Evolutionary conservation across 2,797 vertebrate species (phyloP), one percentile per base, ranked within the genome.

Genomic region (Dallia pectoralis): DNA sequence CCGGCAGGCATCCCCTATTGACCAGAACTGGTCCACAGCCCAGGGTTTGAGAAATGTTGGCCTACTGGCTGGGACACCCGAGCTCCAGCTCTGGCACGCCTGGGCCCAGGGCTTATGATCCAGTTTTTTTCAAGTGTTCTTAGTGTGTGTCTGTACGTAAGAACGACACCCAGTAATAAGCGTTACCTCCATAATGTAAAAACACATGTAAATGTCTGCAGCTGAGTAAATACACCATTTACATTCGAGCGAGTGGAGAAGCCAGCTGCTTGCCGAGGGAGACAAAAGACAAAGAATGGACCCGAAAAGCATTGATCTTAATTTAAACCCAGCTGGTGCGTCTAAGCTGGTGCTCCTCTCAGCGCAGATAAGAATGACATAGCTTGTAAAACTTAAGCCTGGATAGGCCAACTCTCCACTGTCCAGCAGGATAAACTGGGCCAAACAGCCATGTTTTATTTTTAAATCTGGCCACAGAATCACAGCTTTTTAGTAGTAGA

Each of bases 351-450:
- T 65, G 33, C 67, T 72, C 16, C 33, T 36, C 64, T 59, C 11
- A 65, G 33, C 62, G 19, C 62, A 64, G 62, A 64, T 64, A 33
- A 64, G 3, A 30, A 32, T 61, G 51, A 22, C 64, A 18, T 22
- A 36, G 65, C 29, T 74, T 74, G 59, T 30, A 51, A 22, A 48
- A 48, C 44, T 44, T 15, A 44, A 76, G 44, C 53, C 30, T 29
- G 40, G 65, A 47, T 68, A 48, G 29, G 32, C 29, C 62, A 64
- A 29, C 67, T 53, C 71, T 16, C 22, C 69, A 77, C 79, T 83
- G 72, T 78, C 76, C 75, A 47, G 70, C 48, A 79, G 71, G 77
- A 77, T 82, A 75, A 65, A 83, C 80, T 77, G 82, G 71, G 69
- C 76, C 74, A 66, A 63, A 70, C 77, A 81, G 70, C 36, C 62